These are phyloP conservation scores for Oreotrochilus melanogaster DNA, from an alignment of 2,113 vertebrate genomes.

Conservation along the genomic window DNA sequence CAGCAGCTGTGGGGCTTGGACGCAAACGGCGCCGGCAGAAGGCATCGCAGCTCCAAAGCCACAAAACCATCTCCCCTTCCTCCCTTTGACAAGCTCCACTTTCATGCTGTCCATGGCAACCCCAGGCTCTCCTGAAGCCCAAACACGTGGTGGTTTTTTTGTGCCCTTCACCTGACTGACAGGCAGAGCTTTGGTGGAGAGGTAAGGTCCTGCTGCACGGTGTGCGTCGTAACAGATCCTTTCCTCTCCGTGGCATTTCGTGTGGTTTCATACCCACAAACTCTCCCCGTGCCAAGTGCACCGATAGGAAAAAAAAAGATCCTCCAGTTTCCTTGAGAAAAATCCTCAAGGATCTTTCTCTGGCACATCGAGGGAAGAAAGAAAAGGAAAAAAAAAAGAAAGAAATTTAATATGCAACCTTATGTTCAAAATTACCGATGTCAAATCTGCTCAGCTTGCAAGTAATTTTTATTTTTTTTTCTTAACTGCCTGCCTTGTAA, in stretches of 20 bases:
- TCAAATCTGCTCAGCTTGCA: background rate
- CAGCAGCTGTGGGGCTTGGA: background rate
- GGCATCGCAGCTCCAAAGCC: background rate
- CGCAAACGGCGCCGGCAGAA: background rate
- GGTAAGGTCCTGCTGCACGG: background rate
- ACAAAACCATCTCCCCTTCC: fast-evolving
- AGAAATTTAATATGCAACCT: background rate
- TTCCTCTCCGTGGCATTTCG: background rate
- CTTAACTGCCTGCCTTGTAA: background rate
- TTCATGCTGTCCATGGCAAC: background rate
- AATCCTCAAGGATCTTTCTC: background rate
- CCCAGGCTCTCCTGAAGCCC: background rate
- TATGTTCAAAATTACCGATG: background rate
- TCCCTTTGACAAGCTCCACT: background rate
- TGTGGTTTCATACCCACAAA: background rate
- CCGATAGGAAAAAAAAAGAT: background rate
- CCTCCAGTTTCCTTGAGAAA: background rate
- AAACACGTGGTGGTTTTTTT: background rate
- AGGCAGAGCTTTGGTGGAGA: fast-evolving
- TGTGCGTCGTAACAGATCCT: background rate
- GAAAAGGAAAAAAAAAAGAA: background rate
- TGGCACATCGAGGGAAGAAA: background rate
- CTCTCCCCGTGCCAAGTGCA: background rate
- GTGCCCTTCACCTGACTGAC: background rate
- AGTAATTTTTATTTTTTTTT: background rate